Evolutionary conservation across 1,140 invertebrate species (phyloP), one percentile per base, ranked within the genome.

Genomic region (Agrypnia vestita): DNA sequence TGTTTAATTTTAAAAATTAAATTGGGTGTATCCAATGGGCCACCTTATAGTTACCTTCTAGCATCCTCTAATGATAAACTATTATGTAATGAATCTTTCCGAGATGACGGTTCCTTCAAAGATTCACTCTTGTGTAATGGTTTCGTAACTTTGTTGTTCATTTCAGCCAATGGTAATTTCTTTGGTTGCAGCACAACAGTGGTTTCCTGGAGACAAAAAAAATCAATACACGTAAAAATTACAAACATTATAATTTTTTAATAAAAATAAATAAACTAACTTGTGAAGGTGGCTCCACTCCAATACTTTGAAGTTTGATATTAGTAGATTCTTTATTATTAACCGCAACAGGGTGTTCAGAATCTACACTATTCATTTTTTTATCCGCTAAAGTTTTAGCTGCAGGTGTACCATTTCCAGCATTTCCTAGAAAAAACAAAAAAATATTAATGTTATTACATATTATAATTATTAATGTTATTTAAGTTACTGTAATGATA

Each of bases 341-440:
- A 61, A 86, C 85, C 4, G 84, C 76, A 0, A 85, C 80, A 80
- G 85, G 77, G 25, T 88, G 78, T 53, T 90, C 89, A 44, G 88
- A 87, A 76, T 90, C 89, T 43, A 89, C 89, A 76, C 89, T 90
- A 69, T 89, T 86, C 25, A 88, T 86, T 82, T 89, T 89, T n/a
- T 88, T 87, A 69, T 88, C 88, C 15, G 86, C 86, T 43, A 89
- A 56, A 46, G 64, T 25, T 76, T 83, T 83, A 53, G 55, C 46
- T 43, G n/a, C 62, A 13, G 67, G 51, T 3, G 49, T 7, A 61
- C 8, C 53, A n/a, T n/a, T n/a, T 46, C 59, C 69, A 35, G 75
- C 35, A 62, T 64, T 78, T 61, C 51, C 72, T 74, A 43, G 0
- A 74, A 74, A 15, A 44, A 49, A 71, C n/a, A 17, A 10, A 17